Evolutionary conservation across 2,113 vertebrate genomes (phyloP), one percentile per base, ranked within the genome.

Genomic region (Amia ocellicauda): DNA sequence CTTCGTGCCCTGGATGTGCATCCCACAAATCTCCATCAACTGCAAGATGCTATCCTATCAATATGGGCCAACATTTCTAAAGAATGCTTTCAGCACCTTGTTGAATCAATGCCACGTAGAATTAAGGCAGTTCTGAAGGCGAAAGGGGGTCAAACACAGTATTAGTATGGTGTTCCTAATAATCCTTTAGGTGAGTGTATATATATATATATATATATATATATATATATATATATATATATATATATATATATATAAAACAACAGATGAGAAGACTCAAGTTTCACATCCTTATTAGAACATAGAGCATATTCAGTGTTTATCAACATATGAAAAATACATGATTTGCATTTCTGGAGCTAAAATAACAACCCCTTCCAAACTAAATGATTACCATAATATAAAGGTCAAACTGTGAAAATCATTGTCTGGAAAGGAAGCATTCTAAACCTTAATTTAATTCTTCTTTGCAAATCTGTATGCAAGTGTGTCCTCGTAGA

Each of bases 371-470:
- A 13, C 31, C 43, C 36, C 19, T 59, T 36, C 57, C 41, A 47
- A 24, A 45, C 8, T 4, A 28, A 23, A 42, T 7, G 42, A 47
- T 60, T 45, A 47, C 19, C 58, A 60, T 60, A 27, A 47, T 42
- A 23, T 16, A 60, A 27, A 60, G 41, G 58, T 60, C 58, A 47
- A 19, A 47, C 23, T 59, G 10, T 28, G 10, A 47, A 60, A 7
- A 31, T 49, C 79, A 13, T 75, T 67, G 66, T 50, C 72, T 78
- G n/a, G 59, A 76, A 85, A 80, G 66, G 72, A 64, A 63, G 55
- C 49, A 23, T 54, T 58, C 64, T 74, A 7, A 36, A 36, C 31
- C 5, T 7, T 59, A 78, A 76, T 69, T 69, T 69, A 60, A 57
- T 68, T 74, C 70, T 67, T 74, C 67, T 72, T 73, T 68, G 43